phyloP scores from a whole-genome alignment of 2,113 vertebrate genomes.

The Ceyx melanurus region DNA sequence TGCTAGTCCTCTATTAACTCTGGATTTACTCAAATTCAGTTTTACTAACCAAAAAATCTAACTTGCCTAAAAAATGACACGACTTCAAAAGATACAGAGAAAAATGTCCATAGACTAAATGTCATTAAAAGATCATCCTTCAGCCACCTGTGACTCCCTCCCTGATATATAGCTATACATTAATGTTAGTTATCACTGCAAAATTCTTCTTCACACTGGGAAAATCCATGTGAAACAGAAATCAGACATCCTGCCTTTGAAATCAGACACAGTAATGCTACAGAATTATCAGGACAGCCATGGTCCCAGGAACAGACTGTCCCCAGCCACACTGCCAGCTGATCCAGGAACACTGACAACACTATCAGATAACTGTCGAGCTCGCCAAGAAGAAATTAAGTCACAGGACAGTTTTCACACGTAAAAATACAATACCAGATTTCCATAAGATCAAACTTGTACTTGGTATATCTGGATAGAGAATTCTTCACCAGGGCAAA shows the following conservation, averaged over 20 bases:
- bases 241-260: background rate
- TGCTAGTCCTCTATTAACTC: background rate
- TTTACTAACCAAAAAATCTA: background rate
- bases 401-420: background rate
- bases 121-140: background rate
- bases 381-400: background rate
- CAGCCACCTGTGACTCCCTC: background rate
- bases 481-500: background rate
- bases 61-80: background rate
- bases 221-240: background rate
- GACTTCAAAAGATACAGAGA: background rate
- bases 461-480: rapidly evolving
- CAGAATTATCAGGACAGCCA: background rate
- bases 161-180: background rate
- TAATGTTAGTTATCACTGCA: background rate
- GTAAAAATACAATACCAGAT: background rate
- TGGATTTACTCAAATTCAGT: background rate
- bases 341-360: background rate
- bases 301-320: background rate
- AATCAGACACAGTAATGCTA: background rate
- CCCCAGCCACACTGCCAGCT: background rate
- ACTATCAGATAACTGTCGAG: background rate
- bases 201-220: background rate
- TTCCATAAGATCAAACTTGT: background rate
- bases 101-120: background rate